These are phyloP conservation scores for Watersipora subatra DNA, from an alignment of 1,140 invertebrate species.

Conservation along the genomic window DNA sequence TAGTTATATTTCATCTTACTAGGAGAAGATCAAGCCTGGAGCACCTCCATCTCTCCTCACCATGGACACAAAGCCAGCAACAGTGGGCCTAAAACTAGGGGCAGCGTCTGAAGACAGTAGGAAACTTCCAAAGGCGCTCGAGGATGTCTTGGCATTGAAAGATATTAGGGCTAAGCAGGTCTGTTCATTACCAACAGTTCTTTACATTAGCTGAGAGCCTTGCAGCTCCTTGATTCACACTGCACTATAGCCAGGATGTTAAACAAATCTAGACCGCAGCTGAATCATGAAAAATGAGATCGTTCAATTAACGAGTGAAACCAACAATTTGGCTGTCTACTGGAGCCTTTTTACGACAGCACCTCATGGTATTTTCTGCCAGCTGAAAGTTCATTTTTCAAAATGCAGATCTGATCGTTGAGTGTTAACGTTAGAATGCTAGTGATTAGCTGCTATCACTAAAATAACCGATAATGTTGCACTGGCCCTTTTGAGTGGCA, in stretches of 20 bases:
- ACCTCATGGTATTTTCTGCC: too few relatives aligned
- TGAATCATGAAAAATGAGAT: too few relatives aligned
- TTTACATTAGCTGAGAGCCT: conserved; percentile 20
- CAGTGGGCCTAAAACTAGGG: neutral
- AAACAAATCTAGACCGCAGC: neutral
- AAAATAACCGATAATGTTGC: too few relatives aligned
- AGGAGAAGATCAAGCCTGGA: neutral
- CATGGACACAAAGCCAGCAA: neutral
- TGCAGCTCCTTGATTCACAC: neutral
- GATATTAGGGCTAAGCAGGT: conserved; percentile 66
- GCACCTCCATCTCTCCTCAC: neutral
- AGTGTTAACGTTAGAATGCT: too few relatives aligned
- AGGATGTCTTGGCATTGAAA: conserved; percentile 74
- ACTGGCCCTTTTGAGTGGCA: too few relatives aligned
- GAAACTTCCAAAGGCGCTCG: conserved; percentile 63
- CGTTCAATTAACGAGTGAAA: too few relatives aligned
- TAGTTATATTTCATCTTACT: neutral
- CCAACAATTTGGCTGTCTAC: too few relatives aligned
- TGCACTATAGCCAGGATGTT: neutral
- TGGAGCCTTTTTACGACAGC: too few relatives aligned
- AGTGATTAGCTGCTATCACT: too few relatives aligned
- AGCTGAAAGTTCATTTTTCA: too few relatives aligned
- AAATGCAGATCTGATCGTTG: too few relatives aligned
- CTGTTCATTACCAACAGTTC: conserved; percentile 45
- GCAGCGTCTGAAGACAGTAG: conserved; percentile 42